phyloP scores from a whole-genome alignment of 2,888 invertebrate genomes.

The Leptinotarsa juncta region DNA sequence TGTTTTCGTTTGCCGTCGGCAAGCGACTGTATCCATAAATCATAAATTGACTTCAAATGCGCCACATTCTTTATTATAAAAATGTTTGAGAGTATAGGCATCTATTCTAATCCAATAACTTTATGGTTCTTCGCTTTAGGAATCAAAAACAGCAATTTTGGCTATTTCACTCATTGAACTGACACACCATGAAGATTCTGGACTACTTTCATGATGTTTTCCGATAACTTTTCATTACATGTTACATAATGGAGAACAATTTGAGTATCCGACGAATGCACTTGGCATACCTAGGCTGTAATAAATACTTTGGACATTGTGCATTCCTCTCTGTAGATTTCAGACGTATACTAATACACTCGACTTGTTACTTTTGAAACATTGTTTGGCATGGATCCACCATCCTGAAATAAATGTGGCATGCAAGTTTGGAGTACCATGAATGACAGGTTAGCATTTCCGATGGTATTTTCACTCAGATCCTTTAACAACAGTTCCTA shows the following conservation, averaged over 20 bases:
- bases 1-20: too few relatives aligned
- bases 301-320: background rate
- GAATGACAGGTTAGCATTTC: background rate
- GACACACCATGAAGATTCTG: too few relatives aligned
- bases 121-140: too few relatives aligned
- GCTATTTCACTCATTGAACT: too few relatives aligned
- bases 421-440: background rate
- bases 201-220: too few relatives aligned
- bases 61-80: too few relatives aligned
- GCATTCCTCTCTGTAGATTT: constrained; percentile 9
- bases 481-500: background rate
- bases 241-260: background rate
- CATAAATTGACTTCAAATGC: too few relatives aligned
- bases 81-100: too few relatives aligned
- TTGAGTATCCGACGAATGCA: background rate
- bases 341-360: constrained; percentile 2
- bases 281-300: background rate
- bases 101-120: too few relatives aligned
- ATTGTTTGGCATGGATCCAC: constrained; percentile 11
- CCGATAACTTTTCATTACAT: background rate
- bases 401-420: constrained; percentile 1
- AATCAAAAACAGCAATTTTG: too few relatives aligned
- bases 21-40: too few relatives aligned
- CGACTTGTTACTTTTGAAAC: constrained; percentile 1
- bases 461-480: background rate